Conservation (phyloP, 2,113 vertebrate species). For the Verasper variegatus region DNA sequence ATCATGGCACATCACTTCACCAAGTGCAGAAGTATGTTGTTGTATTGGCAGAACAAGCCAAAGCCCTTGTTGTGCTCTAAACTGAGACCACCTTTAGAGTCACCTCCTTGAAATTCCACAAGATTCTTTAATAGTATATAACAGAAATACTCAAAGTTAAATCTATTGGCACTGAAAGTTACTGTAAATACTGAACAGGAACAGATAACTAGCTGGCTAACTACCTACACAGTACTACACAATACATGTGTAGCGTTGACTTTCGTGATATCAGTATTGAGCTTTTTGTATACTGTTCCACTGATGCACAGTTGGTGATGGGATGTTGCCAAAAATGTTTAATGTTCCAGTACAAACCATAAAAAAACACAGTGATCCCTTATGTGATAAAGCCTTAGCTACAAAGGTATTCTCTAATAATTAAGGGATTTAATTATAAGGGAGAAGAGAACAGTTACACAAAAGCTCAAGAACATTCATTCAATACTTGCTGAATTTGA, state of each 20-base stretch:
- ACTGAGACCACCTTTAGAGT: background rate
- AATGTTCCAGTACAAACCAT: background rate
- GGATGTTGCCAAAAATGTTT: background rate
- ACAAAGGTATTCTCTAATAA: too few species aligned
- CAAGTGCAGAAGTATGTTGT: conserved; percentile 17
- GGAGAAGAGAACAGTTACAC: too few species aligned
- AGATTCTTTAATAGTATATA: background rate
- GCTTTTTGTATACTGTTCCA: background rate
- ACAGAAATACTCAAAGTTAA: background rate
- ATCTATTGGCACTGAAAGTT: background rate
- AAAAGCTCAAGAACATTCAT: too few species aligned
- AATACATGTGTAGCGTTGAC: background rate
- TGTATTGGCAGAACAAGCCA: background rate
- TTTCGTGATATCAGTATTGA: background rate
- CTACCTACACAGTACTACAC: too few species aligned
- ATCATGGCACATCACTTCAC: conserved; percentile 26
- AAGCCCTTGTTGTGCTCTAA: background rate
- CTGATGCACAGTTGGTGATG: background rate
- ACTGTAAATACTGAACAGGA: background rate
- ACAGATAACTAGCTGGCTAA: too few species aligned
- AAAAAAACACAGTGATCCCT: background rate
- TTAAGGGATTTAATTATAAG: too few species aligned
- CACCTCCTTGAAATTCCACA: background rate
- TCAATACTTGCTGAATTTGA: too few species aligned
- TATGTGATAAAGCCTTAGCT: too few species aligned